Base-by-base conservation (phyloP, 2,888 invertebrate genomes). In the Physocephala rufipes region DNA sequence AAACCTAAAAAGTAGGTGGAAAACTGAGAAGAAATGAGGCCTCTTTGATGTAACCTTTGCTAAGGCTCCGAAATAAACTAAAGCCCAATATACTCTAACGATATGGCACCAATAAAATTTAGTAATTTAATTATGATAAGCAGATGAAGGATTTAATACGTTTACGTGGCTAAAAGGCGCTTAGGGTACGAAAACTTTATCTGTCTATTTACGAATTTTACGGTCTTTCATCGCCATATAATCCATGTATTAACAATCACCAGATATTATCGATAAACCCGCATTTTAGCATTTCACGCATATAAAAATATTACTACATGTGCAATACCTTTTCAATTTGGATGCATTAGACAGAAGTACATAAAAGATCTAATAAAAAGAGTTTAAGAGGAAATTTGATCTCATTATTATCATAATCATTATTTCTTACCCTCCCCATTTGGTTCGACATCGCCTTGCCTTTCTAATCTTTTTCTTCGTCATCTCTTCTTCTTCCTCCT, bases 301-400 rank as follows among this genome's bases (percentile, higher is more conserved):
- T 36, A 7, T 36, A 9, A 7, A 36, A 7, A 36, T 36, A 36
- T 36, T 36, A 36, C n/a, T 36, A 36, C 55, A 53, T 12, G 30
- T n/a, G 55, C 24, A 19, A 26, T 19, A 26, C 30, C 12, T 21
- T 36, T 30, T 19, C 53, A 30, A 66, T 66, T 66, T 66, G 66
- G 30, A 66, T 51, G 49, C 66, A 30, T 30, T 16, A 26, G 65
- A 16, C 21, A 36, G 58, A 36, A 13, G 24, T 4, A 26, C 21
- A 24, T 21, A 45, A 55, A 55, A 24, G 24, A 51, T n/a, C 4
- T 13, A 21, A 66, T 63, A 47, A 24, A 21, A 43, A n/a, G 19
- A 43, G 2, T 9, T 36, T 9, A 49, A 49, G 28, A 45, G 53
- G 19, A 45, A 63, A 53, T 9, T 51, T 65, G 30, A 53, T 28